phyloP scores from a whole-genome alignment of 2,797 vertebrate species.

The Pangasius sanitwongsei region DNA sequence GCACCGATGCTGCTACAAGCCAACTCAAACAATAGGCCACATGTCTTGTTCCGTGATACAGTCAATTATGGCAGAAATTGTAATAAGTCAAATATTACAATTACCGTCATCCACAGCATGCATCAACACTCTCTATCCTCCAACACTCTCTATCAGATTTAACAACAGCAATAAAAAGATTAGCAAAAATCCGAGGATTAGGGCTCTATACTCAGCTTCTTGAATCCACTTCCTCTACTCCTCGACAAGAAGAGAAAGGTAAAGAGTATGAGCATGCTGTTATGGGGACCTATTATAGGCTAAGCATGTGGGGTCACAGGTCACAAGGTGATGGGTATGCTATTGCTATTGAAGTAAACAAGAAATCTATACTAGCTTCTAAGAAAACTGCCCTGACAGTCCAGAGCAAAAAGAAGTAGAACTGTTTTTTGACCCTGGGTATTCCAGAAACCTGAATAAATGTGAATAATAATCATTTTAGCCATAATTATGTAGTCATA shows the following conservation, averaged over 20 bases:
- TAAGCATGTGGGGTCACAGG: neutral
- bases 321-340: no score
- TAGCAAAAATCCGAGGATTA: slow-evolving; percentile 7
- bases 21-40: neutral
- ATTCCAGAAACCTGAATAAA: neutral
- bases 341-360: neutral
- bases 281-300: neutral
- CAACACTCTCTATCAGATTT: slow-evolving; percentile 1
- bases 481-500: neutral
- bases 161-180: neutral
- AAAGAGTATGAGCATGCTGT: neutral
- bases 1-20: neutral
- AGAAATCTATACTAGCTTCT: neutral
- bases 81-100: neutral
- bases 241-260: neutral
- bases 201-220: neutral
- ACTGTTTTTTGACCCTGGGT: neutral
- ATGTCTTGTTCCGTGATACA: neutral
- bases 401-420: neutral
- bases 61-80: neutral
- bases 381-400: neutral
- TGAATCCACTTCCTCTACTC: slow-evolving; percentile 6
- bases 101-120: neutral
- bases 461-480: neutral
- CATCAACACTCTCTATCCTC: neutral